These are phyloP conservation scores for Didymodactylos carnosus DNA, from an alignment of 2,888 invertebrate genomes.

Conservation along the genomic window DNA sequence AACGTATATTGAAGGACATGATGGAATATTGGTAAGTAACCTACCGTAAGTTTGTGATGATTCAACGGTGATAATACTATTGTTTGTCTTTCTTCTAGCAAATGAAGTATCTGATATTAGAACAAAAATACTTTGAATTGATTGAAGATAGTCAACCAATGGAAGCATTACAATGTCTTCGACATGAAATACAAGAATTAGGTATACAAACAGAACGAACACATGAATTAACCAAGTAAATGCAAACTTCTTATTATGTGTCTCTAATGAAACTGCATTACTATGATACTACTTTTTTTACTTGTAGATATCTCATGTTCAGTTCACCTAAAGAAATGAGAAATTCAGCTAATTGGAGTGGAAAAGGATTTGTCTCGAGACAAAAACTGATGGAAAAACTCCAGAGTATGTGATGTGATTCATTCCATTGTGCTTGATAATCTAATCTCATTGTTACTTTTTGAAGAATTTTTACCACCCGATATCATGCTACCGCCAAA, in stretches of 20 bases:
- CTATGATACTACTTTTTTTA: background rate
- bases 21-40: conserved; percentile 33
- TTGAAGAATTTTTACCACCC: conserved; percentile 57
- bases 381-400: conserved; percentile 50
- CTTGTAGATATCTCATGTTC: conserved; percentile 65
- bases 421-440: too few species aligned
- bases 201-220: conserved; percentile 81
- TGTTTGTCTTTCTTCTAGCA: conserved; percentile 37
- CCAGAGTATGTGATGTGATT: background rate
- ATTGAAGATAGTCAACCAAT: conserved; percentile 73
- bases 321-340: conserved; percentile 46
- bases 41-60: too few species aligned
- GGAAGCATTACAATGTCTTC: conserved; percentile 77
- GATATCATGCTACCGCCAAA: conserved; percentile 87
- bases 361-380: conserved; percentile 51
- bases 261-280: background rate
- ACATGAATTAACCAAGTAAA: conserved; percentile 55
- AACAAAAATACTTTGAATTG: conserved; percentile 89
- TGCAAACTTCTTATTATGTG: too few species aligned
- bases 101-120: conserved; percentile 84
- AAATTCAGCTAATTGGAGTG: conserved; percentile 46
- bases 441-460: background rate
- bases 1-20: conserved; percentile 49
- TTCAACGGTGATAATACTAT: too few species aligned
- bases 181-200: conserved; percentile 81